Base-by-base conservation (phyloP, 2,797 vertebrate species). In the Liparis tanakae region DNA sequence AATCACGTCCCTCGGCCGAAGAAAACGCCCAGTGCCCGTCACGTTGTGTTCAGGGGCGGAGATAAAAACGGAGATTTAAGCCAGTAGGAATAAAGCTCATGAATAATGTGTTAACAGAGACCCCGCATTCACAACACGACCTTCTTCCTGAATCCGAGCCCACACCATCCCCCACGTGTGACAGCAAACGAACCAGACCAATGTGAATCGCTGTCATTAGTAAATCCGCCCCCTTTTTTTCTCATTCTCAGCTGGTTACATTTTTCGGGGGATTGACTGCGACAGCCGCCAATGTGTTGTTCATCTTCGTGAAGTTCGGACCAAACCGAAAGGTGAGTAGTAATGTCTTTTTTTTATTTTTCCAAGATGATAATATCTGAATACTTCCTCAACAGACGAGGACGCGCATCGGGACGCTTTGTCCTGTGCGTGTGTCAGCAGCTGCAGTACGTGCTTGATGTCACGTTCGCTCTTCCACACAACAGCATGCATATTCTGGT, bases 291-390 rank as follows among this genome's bases (percentile, higher is more conserved):
- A 75, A 85, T 85, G 88, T 77, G 69, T 78, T 44, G 66, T 65
- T 58, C 57, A 62, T 84, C 76, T 70, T 64, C 50, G 73, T 78
- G 81, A 87, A 89, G 89, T 84, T 70, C 17, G 74, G 82, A 87
- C 62, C 67, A 76, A 79, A 70, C 68, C 20, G 80, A 79, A 88
- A 82, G 88, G 95, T 95, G 76, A 95, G 95, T 86, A 33, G 2
- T 53, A 6, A 8, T 70, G 7, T 57, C 22, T 60, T 0, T 73
- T 55, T 60, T 17, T 60, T 15, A 14, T 6, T 48, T 61, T 22
- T 8, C 3, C 10, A 36, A 0, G 44, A 13, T 36, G 12, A 64
- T 0, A 15, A 13, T 12, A 46, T 7, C 63, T 4, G 1, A 58
- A 4, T 1, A 18, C 33, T 71, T 73, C 55, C 39, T 66, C 5